Percentiles rank a stretch among this genome's conserved stretches.
phyloP scores from a whole-genome alignment of 1,140 invertebrate genomes.

The Dendrolimus kikuchii region DNA sequence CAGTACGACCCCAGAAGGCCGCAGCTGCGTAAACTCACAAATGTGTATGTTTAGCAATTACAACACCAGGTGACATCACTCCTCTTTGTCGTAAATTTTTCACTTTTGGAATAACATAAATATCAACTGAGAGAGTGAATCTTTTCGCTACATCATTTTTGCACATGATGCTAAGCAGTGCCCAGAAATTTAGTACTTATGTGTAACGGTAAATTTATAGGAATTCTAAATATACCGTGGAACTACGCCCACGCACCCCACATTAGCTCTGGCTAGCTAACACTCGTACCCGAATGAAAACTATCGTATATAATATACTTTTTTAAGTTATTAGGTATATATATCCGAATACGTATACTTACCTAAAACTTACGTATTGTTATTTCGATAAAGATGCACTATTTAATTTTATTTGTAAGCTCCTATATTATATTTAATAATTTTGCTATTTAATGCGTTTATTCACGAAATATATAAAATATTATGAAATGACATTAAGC shows the following conservation, averaged over 20 bases:
- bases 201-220: slow-evolving; percentile 16
- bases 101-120: slow-evolving; percentile 10
- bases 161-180: no score
- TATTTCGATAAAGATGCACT: no score
- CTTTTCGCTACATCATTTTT: no score
- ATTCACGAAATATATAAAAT: no score
- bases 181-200: background rate
- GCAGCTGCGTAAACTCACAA: slow-evolving; percentile 45
- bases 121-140: slow-evolving; percentile 1
- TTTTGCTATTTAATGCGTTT: no score
- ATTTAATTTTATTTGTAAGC: no score
- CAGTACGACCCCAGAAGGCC: slow-evolving; percentile 46
- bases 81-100: slow-evolving; percentile 20
- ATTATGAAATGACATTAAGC: no score
- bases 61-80: slow-evolving; percentile 52
- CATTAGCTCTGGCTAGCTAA: slow-evolving; percentile 19
- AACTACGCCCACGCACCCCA: slow-evolving; percentile 28
- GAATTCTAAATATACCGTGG: slow-evolving; percentile 12
- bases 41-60: slow-evolving; percentile 38
- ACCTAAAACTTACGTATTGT: no score
- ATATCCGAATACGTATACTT: no score
- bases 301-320: no score
- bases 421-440: no score
- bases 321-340: no score
- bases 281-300: background rate